These are phyloP conservation scores for Pheosia tremula DNA, from an alignment of 2,888 invertebrate genomes.

Conservation along the genomic window DNA sequence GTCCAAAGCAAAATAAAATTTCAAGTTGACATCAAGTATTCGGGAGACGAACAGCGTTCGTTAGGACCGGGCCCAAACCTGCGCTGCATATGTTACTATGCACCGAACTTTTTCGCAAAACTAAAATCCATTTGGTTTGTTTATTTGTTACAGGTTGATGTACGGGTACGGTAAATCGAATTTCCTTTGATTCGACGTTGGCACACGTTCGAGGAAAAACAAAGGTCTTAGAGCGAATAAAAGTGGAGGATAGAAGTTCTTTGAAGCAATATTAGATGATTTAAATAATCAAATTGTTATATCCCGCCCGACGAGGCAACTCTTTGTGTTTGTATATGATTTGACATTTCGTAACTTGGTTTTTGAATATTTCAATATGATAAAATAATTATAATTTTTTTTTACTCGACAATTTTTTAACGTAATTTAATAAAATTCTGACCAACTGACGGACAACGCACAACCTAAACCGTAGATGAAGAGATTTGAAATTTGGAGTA, in stretches of 20 bases:
- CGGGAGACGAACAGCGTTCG: conserved; percentile 71
- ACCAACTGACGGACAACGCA: too few species aligned
- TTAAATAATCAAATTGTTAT: not conserved
- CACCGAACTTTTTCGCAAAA: conserved; percentile 60
- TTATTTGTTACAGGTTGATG: conserved; percentile 77
- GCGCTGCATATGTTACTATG: conserved; percentile 79
- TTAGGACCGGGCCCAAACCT: conserved; percentile 76
- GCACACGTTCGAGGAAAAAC: conserved; percentile 56
- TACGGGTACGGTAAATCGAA: conserved; percentile 73
- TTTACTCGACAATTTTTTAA: too few species aligned
- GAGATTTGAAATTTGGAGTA: too few species aligned
- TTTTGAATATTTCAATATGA: too few species aligned
- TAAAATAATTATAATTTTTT: too few species aligned
- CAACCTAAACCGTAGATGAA: too few species aligned
- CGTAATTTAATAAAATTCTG: too few species aligned
- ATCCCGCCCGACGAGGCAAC: not conserved
- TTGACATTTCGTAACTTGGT: too few species aligned
- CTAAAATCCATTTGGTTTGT: conserved; percentile 70
- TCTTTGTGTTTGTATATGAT: not conserved
- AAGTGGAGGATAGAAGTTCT: conserved; percentile 11
- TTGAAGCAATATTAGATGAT: conserved; percentile 1
- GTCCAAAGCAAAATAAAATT: conserved; percentile 45
- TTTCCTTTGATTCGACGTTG: conserved; percentile 72
- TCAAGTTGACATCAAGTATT: conserved; percentile 74
- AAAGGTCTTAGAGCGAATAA: conserved; percentile 39